Evolutionary conservation across 2,888 invertebrate genomes (phyloP).

Genomic region (Cyclophora punctaria): DNA sequence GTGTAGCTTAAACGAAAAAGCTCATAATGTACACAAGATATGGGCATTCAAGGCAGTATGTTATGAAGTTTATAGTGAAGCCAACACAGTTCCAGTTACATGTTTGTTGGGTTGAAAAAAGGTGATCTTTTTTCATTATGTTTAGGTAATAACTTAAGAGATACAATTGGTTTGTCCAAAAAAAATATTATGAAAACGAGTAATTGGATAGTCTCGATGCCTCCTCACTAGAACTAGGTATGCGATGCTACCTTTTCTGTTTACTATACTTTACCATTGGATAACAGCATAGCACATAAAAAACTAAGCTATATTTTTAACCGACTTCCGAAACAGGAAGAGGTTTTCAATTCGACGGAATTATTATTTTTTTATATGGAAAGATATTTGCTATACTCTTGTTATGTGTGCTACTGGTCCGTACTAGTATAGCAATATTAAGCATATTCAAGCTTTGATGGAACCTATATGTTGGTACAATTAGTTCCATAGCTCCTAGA

Average conservation of each 20-base stretch:
- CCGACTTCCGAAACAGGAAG: too few relatives aligned
- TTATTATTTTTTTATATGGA: too few relatives aligned
- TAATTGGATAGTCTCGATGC: constrained; percentile 43
- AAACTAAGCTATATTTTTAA: too few relatives aligned
- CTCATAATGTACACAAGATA: constrained; percentile 74
- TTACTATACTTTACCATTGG: too few relatives aligned
- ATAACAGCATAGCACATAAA: too few relatives aligned
- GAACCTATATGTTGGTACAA: constrained; percentile 24
- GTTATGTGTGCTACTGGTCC: too few relatives aligned
- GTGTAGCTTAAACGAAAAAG: constrained; percentile 65
- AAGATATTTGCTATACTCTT: too few relatives aligned
- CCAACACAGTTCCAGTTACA: constrained; percentile 63
- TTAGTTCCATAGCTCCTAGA: constrained; percentile 14
- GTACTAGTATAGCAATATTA: constrained; percentile 33
- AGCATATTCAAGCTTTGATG: constrained; percentile 1
- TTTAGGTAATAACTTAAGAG: constrained; percentile 52
- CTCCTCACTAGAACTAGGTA: too few relatives aligned
- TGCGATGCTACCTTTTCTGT: too few relatives aligned
- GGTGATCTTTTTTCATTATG: constrained; percentile 27
- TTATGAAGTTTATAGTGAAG: constrained; percentile 71
- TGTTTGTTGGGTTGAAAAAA: constrained; percentile 48
- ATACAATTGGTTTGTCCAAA: constrained; percentile 37
- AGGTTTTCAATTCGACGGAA: too few relatives aligned
- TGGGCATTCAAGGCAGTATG: constrained; percentile 68
- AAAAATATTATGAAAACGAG: constrained; percentile 43